A percentile compares a stretch with the other conserved stretches of the same genome.
Conservation (phyloP, 1,140 invertebrate species). For the Eueides isabella region DNA sequence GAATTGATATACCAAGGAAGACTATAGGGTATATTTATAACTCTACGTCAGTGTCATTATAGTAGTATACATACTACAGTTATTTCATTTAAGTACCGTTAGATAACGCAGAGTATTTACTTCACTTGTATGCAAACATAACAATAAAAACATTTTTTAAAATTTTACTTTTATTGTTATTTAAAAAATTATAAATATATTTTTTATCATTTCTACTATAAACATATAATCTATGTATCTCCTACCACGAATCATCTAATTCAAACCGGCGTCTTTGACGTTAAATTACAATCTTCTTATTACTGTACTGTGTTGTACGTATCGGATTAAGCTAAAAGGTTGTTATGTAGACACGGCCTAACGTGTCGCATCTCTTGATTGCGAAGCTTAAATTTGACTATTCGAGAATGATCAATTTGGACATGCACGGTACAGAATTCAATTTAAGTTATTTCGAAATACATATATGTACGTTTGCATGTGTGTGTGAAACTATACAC, state of each 20-base stretch:
- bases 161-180: neutral
- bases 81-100: too few species aligned
- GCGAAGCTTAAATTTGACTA: slow-evolving; percentile 36
- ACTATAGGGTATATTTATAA: too few species aligned
- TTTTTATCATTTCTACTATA: slow-evolving; percentile 17
- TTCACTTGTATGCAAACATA: too few species aligned
- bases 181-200: neutral
- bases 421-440: slow-evolving; percentile 16
- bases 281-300: slow-evolving; percentile 75
- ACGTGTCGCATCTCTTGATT: slow-evolving; percentile 50
- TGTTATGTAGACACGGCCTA: slow-evolving; percentile 67
- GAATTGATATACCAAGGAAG: too few species aligned
- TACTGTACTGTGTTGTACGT: slow-evolving; percentile 52
- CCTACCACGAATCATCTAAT: slow-evolving; percentile 47
- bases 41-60: too few species aligned
- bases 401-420: slow-evolving; percentile 19
- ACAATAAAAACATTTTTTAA: too few species aligned
- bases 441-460: slow-evolving; percentile 7
- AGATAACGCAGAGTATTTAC: too few species aligned
- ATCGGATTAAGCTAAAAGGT: slow-evolving; percentile 71
- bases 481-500: neutral
- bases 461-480: neutral
- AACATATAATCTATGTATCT: neutral
- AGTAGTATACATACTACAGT: too few species aligned
- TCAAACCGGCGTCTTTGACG: slow-evolving; percentile 64